Evolutionary conservation across 1,140 invertebrate genomes (phyloP), one percentile per base, ranked within the genome.

Genomic region (Aphelenchoides avenae): DNA sequence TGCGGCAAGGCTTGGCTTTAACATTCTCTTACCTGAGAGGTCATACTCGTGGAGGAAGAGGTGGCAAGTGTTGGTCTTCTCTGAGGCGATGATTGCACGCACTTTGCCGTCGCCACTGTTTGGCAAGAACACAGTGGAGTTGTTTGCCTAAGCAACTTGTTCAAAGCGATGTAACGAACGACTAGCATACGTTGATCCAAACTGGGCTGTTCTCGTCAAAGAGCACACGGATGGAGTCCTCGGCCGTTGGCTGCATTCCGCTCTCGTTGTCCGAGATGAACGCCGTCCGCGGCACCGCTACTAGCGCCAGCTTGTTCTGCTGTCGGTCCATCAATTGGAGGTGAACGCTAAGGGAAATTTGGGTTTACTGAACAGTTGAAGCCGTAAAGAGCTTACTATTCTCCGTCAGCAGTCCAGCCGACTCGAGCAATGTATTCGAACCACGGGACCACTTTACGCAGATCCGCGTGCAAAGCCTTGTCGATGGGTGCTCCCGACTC

Each of bases 161-260:
- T n/a, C n/a, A n/a, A n/a, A n/a, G n/a, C n/a, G 42, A 65, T 36
- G 18, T 9, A 15, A 36, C 24, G n/a, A 31, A 37, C n/a, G n/a
- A n/a, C n/a, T n/a, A 29, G 43, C 48, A 34, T 31, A 67, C 65
- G 59, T 68, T 68, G 36, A 68, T 49, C 65, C 65, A 68, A 57
- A 43, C 22, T 2, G 5, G 43, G 22, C 40, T 40, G 15, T 58
- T 48, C 50, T 68, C 65, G 18, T 68, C 51, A 39, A 65, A 66
- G 34, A 68, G 41, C 4, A 51, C 50, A 34, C 39, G 26, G 30
- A 67, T 52, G 30, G 18, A 20, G 31, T 18, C 50, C 33, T 41
- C 20, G 31, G n/a, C 50, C 13, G 39, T 34, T 5, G n/a, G 27
- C 1, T 2, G 24, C 27, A 13, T 4, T 24, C 46, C 57, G 3